These are phyloP conservation scores for Linyphia triangularis DNA, from an alignment of 2,888 invertebrate species.

Conservation along the genomic window DNA sequence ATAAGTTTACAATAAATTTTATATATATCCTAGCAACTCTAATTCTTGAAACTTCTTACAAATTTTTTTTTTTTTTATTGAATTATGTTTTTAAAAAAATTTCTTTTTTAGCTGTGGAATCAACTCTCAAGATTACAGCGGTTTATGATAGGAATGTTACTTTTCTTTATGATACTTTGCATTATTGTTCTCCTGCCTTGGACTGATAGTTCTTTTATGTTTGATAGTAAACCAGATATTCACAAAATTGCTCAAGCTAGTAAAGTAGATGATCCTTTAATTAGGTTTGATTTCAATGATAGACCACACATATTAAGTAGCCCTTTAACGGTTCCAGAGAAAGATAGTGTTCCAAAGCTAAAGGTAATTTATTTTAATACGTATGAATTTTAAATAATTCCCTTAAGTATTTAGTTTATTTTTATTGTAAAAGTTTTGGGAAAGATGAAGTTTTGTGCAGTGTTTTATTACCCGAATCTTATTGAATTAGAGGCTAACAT, in stretches of 20 bases:
- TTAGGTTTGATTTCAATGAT: conserved; percentile 4
- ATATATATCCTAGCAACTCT: too few species aligned
- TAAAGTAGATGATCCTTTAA: conserved; percentile 2
- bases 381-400: not conserved
- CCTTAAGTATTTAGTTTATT: not conserved
- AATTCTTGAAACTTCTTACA: too few species aligned
- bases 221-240: not conserved
- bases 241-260: conserved; percentile 38
- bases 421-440: too few species aligned
- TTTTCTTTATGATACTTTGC: conserved; percentile 68
- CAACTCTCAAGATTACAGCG: conserved; percentile 69
- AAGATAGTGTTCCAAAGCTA: conserved; percentile 49
- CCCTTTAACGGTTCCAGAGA: not conserved
- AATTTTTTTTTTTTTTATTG: not conserved
- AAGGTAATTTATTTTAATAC: conserved; percentile 38
- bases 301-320: not conserved
- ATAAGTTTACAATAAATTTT: too few species aligned
- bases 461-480: too few species aligned
- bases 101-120: conserved; percentile 56
- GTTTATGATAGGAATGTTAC: conserved; percentile 63
- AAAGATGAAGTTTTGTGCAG: too few species aligned
- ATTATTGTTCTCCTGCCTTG: conserved; percentile 67
- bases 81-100: not conserved
- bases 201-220: conserved; percentile 65
- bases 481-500: too few species aligned